Evolutionary conservation across 2,797 vertebrate genomes (phyloP).

Genomic region (Sebastes kiyomatsui): DNA sequence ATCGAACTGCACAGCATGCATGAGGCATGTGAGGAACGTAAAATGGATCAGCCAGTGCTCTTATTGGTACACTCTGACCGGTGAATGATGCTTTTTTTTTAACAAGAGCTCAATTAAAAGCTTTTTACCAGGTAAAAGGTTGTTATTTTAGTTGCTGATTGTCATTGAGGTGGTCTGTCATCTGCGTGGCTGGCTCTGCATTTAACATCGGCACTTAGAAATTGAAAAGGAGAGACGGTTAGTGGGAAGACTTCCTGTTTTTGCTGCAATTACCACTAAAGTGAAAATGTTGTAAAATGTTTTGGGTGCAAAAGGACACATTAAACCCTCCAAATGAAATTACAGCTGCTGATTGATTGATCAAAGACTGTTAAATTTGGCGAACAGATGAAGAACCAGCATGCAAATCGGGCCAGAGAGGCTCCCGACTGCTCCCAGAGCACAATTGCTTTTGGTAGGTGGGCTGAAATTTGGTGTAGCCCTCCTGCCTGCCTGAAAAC

Average conservation of each 20-base stretch:
- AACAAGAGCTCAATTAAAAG: constrained; percentile 41
- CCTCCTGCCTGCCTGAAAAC: constrained; percentile 32
- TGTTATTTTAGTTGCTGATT: constrained; percentile 32
- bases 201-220: constrained; percentile 26
- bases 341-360: constrained; percentile 49
- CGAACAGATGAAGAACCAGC: constrained; percentile 43
- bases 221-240: neutral
- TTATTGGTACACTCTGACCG: neutral
- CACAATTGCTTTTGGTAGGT: constrained; percentile 18
- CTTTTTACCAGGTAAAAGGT: constrained; percentile 36
- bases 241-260: constrained; percentile 9
- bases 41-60: constrained; percentile 6
- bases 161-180: constrained; percentile 12
- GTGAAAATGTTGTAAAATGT: neutral
- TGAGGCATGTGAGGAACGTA: neutral
- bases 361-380: constrained; percentile 39
- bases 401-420: constrained; percentile 43
- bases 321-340: constrained; percentile 27
- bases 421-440: constrained; percentile 31
- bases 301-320: constrained; percentile 6
- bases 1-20: constrained; percentile 31
- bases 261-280: neutral
- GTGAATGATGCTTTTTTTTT: constrained; percentile 23
- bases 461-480: constrained; percentile 1
- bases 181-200: neutral